Conservation (phyloP, 2,113 vertebrate species). For the Scartelaos histophorus region DNA sequence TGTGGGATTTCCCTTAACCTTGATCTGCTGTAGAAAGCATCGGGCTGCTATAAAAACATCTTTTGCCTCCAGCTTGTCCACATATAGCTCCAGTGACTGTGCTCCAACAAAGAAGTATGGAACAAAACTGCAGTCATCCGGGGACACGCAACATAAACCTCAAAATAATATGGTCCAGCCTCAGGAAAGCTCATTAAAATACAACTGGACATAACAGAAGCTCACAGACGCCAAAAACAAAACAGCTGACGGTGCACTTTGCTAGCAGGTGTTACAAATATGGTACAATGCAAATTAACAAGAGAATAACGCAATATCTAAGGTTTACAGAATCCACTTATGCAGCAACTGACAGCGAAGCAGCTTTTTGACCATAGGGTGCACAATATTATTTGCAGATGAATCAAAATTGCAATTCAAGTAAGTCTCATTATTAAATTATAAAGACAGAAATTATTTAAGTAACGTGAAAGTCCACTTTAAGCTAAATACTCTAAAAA, state of each 20-base stretch:
- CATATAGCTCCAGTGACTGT: not conserved
- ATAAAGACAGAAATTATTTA: too few species aligned
- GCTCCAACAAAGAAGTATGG: not conserved
- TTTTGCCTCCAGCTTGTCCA: slow-evolving; percentile 7
- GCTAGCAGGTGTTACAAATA: slow-evolving; percentile 17
- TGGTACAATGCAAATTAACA: slow-evolving; percentile 3
- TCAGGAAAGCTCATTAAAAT: slow-evolving; percentile 32
- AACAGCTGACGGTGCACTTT: slow-evolving; percentile 13
- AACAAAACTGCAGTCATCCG: slow-evolving; percentile 15
- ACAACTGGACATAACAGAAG: not conserved
- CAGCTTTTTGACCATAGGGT: not conserved
- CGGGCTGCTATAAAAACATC: not conserved
- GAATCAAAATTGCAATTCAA: too few species aligned
- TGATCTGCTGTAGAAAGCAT: not conserved
- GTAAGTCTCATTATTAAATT: too few species aligned
- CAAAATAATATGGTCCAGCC: slow-evolving; percentile 33
- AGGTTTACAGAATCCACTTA: not conserved
- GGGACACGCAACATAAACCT: slow-evolving; percentile 27
- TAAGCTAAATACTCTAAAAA: too few species aligned
- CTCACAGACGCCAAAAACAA: not conserved
- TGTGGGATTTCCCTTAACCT: not conserved
- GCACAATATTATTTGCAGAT: too few species aligned
- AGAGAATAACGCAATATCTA: not conserved
- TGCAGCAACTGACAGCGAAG: not conserved
- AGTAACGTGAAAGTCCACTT: too few species aligned